Percentiles rank a stretch among this genome's conserved stretches.
These are phyloP conservation scores for Tipula confusa DNA, from an alignment of 2,888 invertebrate species.

Conservation along the genomic window DNA sequence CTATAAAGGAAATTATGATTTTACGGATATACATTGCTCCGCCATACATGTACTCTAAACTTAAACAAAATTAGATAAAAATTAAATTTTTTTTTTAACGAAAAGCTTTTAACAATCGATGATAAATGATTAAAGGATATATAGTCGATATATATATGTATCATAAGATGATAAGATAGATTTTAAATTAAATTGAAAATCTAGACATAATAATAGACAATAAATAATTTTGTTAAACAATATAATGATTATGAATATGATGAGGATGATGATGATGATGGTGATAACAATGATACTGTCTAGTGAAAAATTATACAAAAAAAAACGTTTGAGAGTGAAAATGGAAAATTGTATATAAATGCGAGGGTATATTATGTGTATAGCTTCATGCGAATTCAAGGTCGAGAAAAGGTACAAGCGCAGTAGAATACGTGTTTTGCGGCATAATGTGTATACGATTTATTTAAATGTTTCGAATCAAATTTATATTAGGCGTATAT, in stretches of 20 bases:
- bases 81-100: constrained; percentile 12
- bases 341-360: too few species aligned
- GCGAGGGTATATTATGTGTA: neutral
- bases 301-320: neutral
- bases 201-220: neutral
- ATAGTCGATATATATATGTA: neutral
- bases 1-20: constrained; percentile 20
- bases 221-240: neutral
- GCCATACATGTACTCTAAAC: neutral
- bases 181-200: neutral
- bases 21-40: neutral
- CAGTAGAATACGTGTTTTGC: neutral
- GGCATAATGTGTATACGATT: neutral
- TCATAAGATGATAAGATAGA: neutral
- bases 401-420: neutral
- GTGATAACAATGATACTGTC: neutral
- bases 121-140: neutral
- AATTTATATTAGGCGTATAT: neutral
- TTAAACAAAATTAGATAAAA: neutral
- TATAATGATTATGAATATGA: neutral
- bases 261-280: neutral
- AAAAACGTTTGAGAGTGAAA: neutral
- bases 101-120: neutral
- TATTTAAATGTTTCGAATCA: neutral
- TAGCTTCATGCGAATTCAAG: neutral